Percentiles rank a stretch among this genome's conserved stretches.
These are phyloP conservation scores for Calliopsis andreniformis DNA, from an alignment of 1,140 invertebrate species.

Conservation along the genomic window DNA sequence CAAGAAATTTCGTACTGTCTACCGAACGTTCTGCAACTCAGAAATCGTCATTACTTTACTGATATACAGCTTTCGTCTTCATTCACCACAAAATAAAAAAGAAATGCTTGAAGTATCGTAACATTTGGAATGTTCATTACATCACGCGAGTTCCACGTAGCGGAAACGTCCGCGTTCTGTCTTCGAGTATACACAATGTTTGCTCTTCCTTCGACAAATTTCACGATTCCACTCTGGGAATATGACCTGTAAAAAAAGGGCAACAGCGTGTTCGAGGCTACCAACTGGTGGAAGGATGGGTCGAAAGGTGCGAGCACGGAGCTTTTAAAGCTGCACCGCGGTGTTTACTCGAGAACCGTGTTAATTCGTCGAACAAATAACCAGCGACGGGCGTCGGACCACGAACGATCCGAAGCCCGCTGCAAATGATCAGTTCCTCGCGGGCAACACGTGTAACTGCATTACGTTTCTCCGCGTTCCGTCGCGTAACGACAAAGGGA, in stretches of 20 bases:
- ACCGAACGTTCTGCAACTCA: no score
- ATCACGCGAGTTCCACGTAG: not conserved
- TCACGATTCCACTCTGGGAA: constrained; percentile 16
- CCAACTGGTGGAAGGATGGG: not conserved
- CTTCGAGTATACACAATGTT: not conserved
- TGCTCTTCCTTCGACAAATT: constrained; percentile 45
- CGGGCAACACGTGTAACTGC: constrained; percentile 52
- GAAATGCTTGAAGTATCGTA: no score
- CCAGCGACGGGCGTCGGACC: constrained; percentile 56
- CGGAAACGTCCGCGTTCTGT: not conserved
- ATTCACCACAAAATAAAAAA: no score
- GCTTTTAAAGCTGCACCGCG: constrained; percentile 61
- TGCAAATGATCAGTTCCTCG: constrained; percentile 59
- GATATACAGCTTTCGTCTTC: no score
- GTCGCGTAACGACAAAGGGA: not conserved
- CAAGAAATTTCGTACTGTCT: no score
- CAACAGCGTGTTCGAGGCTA: not conserved
- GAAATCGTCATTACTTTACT: no score
- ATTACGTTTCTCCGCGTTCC: constrained; percentile 34
- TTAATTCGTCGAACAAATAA: constrained; percentile 66
- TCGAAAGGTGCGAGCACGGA: constrained; percentile 20
- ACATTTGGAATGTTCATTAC: no score
- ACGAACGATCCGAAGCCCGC: constrained; percentile 51
- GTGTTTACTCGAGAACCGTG: constrained; percentile 55
- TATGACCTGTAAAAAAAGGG: not conserved